Base-by-base conservation (phyloP, 1,140 invertebrate species). In the Pygmarrhopalites habei region DNA sequence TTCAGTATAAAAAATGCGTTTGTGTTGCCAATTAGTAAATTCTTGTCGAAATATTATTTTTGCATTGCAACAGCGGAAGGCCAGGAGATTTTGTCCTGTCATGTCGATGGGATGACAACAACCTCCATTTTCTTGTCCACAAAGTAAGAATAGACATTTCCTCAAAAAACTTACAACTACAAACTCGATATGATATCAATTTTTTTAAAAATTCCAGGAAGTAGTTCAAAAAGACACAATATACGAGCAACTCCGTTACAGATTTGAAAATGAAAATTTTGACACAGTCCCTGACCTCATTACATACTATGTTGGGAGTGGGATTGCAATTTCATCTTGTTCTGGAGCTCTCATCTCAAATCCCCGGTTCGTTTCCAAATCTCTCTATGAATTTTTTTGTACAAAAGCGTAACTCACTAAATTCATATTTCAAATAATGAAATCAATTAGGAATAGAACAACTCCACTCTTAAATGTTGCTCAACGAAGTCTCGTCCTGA, bases 21-120 rank as follows among this genome's bases (percentile, higher is more conserved):
- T n/a, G n/a, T n/a, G n/a, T n/a, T n/a, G n/a, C n/a, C n/a, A n/a
- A n/a, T n/a, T n/a, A n/a, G n/a, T n/a, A n/a, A n/a, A n/a, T n/a
- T n/a, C n/a, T n/a, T n/a, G n/a, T n/a, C n/a, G n/a, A n/a, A n/a
- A n/a, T n/a, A n/a, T n/a, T n/a, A n/a, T n/a, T n/a, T n/a, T n/a
- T n/a, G n/a, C n/a, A n/a, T n/a, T n/a, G n/a, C 2, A 35, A 35
- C 5, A 5, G 32, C 7, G 70, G 64, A 19, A 89, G 93, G 72
- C 90, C 90, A 0, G 92, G 92, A 29, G 93, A 95, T 75, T 95
- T 89, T 77, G 93, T 96, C 1, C 81, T 97, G 23, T 93, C 89
- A 25, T 92, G 90, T 69, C 80, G 84, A 47, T 89, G 86, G 73
- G 86, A 87, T 72, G 80, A 82, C 1, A 85, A 85, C 60, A 81